A percentile compares a stretch with the other conserved stretches of the same genome.
Evolutionary conservation across 1,140 invertebrate species (phyloP).

Genomic region (Spodoptera frugiperda): DNA sequence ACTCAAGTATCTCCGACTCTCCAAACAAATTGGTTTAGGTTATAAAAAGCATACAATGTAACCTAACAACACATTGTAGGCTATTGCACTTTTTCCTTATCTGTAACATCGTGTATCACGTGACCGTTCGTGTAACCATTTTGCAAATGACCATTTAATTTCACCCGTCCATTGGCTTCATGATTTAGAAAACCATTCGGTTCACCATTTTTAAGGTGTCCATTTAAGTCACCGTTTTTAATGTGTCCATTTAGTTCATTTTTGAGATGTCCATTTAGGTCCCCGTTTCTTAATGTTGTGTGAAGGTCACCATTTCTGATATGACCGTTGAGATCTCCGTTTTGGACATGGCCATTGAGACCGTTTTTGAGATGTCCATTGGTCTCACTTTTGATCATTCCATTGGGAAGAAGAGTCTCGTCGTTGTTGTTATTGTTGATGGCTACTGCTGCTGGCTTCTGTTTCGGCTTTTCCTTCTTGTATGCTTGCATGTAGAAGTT

Average conservation of each 20-base stretch:
- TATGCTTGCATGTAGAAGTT: constrained; percentile 97
- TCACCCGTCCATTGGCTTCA: constrained; percentile 31
- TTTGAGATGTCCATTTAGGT: constrained; percentile 31
- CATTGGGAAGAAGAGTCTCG: constrained; percentile 43
- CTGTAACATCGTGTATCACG: constrained; percentile 52
- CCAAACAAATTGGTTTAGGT: constrained; percentile 15
- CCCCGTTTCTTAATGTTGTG: constrained; percentile 36
- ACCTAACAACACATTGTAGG: constrained; percentile 41
- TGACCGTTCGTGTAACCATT: constrained; percentile 64
- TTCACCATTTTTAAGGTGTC: constrained; percentile 27
- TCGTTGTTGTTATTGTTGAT: constrained; percentile 69
- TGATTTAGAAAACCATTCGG: constrained; percentile 10
- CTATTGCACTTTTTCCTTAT: constrained; percentile 78
- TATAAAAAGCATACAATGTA: constrained; percentile 37
- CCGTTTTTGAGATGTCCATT: constrained; percentile 53
- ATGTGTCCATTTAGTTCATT: constrained; percentile 48
- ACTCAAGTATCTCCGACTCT: constrained; percentile 26
- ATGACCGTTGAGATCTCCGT: constrained; percentile 41
- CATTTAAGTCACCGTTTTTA: constrained; percentile 48
- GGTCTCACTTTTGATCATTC: constrained; percentile 45
- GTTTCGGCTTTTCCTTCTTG: constrained; percentile 75
- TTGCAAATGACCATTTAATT: constrained; percentile 46
- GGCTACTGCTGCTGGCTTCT: constrained; percentile 46
- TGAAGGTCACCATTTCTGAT: constrained; percentile 42
- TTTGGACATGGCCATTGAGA: constrained; percentile 57